Evolutionary conservation across 1,140 invertebrate species (phyloP), one percentile per base, ranked within the genome.

Genomic region (Lordiphosa collinella): DNA sequence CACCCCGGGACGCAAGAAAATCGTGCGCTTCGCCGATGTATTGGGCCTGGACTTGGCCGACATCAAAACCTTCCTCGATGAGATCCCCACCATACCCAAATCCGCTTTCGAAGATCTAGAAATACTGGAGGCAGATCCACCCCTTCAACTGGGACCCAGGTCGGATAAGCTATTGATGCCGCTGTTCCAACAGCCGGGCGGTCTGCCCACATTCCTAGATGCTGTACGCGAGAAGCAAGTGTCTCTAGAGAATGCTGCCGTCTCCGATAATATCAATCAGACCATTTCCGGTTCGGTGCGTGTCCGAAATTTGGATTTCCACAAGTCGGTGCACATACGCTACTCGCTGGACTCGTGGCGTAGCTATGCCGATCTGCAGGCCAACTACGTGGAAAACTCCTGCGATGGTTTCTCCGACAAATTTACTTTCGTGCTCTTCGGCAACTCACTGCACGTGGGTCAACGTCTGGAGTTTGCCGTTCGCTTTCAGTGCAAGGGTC

Each of bases 21-120:
- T 97, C 31, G 97, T 98, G 1, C 92, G 97, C 11, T 99, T 99
- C 89, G 97, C 97, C 0, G 97, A 99, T 85, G 96, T 96, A 1
- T 90, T 99, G 25, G 97, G 97, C 0, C 90, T 99, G 5, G 97
- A 99, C 90, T 90, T 99, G 58, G 96, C 96, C 8, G 95, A 96
- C 75, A 94, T 98, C 0, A 92, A 96, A 75, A 96, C 95, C 2
- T 97, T 96, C 89, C 90, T 96, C 60, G 96, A 97, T 79, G 96
- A 97, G 89, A 93, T 97, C 58, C 96, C 96, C 1, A 94, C 93
- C 65, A 92, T 98, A 70, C 96, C 96, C 0, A 94, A 93, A 80
- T 97, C 95, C 0, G 96, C 96, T 2, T 97, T 93, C 76, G 92
- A 92, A 72, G 94, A 95, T 88, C 89, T 95, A 34, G 90, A 91